Conservation (phyloP, 2,113 vertebrate species). For the Hippocampus barbouri region DNA sequence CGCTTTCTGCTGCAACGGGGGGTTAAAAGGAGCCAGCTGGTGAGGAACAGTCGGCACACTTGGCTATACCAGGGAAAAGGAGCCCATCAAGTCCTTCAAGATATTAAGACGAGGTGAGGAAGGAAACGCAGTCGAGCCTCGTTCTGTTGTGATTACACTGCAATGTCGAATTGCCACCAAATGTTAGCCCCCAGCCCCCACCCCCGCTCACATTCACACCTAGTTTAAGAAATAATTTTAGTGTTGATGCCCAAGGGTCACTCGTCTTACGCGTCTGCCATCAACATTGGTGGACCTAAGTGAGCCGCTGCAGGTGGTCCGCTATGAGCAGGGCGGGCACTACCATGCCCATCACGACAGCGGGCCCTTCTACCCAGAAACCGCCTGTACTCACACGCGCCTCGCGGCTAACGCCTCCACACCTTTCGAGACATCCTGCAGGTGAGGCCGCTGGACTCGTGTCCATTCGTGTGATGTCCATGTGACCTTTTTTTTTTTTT, state of each 20-base stretch:
- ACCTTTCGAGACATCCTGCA: slow-evolving; percentile 93
- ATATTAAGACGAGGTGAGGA: slow-evolving; percentile 84
- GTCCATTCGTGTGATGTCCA: slow-evolving; percentile 8
- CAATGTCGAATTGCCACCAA: neutral
- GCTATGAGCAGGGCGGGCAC: slow-evolving; percentile 91
- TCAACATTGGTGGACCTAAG: slow-evolving; percentile 88
- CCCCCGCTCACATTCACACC: neutral
- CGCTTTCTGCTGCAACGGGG: slow-evolving; percentile 85
- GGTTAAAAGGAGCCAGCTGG: slow-evolving; percentile 86
- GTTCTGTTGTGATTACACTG: neutral
- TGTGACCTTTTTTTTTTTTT: no score
- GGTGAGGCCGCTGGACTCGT: slow-evolving; percentile 70
- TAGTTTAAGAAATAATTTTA: neutral
- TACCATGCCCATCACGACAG: slow-evolving; percentile 97
- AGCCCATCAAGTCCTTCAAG: slow-evolving; percentile 86
- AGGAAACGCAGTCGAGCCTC: neutral
- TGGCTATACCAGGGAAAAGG: slow-evolving; percentile 97
- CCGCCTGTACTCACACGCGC: slow-evolving; percentile 91
- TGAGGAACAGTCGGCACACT: slow-evolving; percentile 94
- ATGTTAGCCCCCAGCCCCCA: no score
- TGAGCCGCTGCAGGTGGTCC: slow-evolving; percentile 93
- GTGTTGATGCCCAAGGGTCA: slow-evolving; percentile 75
- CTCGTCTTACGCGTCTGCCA: slow-evolving; percentile 85
- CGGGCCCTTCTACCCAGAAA: slow-evolving; percentile 91
- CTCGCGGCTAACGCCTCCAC: slow-evolving; percentile 82